These are phyloP conservation scores for Actinia equina DNA, from an alignment of 64 coral and sea anemone species.

Conservation along the genomic window DNA sequence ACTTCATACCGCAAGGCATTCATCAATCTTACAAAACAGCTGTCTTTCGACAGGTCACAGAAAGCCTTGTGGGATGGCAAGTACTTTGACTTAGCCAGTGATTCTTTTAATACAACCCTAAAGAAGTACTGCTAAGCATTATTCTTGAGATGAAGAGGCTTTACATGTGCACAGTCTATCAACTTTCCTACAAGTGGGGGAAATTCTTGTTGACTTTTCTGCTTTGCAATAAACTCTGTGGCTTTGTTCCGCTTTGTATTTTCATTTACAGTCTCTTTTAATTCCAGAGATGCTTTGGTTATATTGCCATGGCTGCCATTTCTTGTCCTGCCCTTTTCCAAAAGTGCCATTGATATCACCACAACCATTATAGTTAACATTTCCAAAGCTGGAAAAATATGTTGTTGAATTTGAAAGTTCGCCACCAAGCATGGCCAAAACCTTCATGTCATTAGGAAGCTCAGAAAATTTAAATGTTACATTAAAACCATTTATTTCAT, in stretches of 20 bases:
- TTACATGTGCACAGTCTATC: slow-evolving; percentile 28
- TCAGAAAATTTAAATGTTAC: slow-evolving; percentile 33
- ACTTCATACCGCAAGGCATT: slow-evolving; percentile 32
- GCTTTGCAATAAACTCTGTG: slow-evolving; percentile 35
- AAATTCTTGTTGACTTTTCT: slow-evolving; percentile 38
- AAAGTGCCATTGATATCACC: slow-evolving; percentile 21
- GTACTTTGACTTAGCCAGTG: slow-evolving; percentile 15
- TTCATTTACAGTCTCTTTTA: background rate
- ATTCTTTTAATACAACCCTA: slow-evolving; percentile 22
- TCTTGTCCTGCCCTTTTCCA: slow-evolving; percentile 14
- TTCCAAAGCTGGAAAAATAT: slow-evolving; percentile 36
- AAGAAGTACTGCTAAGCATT: slow-evolving; percentile 50
- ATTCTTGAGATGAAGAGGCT: slow-evolving; percentile 25
- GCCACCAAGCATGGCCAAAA: too few relatives aligned
- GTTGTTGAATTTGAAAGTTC: slow-evolving; percentile 31
- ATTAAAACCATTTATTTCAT: slow-evolving; percentile 26
- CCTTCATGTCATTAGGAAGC: slow-evolving; percentile 41
- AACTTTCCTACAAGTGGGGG: slow-evolving; percentile 12
- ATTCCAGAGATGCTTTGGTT: slow-evolving; percentile 12
- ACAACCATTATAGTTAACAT: slow-evolving; percentile 25
- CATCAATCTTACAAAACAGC: slow-evolving; percentile 12
- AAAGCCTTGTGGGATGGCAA: background rate
- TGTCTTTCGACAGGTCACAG: slow-evolving; percentile 9
- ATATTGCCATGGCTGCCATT: slow-evolving; percentile 29
- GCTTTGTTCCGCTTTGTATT: slow-evolving; percentile 8